These are phyloP conservation scores for Embidobia sp. DNA, from an alignment of 2,888 invertebrate genomes.

Conservation along the genomic window DNA sequence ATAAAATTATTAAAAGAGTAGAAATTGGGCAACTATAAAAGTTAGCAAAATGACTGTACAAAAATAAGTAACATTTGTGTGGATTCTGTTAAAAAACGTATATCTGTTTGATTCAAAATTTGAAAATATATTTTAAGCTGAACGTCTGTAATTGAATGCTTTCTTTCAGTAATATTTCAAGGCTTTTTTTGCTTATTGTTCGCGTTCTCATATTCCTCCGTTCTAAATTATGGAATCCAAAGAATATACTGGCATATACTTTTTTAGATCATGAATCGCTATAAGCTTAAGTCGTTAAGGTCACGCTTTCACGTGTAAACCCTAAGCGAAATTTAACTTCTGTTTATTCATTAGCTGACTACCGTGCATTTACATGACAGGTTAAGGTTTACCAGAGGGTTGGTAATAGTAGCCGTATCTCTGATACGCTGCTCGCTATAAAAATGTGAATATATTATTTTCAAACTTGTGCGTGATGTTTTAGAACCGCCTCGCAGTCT, in stretches of 20 bases:
- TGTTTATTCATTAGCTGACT: conserved; percentile 80
- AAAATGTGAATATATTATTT: conserved; percentile 81
- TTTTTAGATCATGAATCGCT: conserved; percentile 72
- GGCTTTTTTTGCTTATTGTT: neutral
- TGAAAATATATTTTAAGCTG: too few species aligned
- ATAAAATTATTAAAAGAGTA: conserved; percentile 5
- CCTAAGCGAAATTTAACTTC: conserved; percentile 79
- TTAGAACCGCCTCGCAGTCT: conserved; percentile 67
- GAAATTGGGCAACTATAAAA: too few species aligned
- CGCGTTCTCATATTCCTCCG: neutral
- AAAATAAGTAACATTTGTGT: conserved; percentile 6
- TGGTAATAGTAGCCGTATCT: conserved; percentile 74
- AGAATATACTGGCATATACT: conserved; percentile 20
- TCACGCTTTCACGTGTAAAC: conserved; percentile 80
- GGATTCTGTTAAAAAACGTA: conserved; percentile 15
- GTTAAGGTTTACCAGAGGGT: conserved; percentile 66
- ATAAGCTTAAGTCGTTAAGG: conserved; percentile 75
- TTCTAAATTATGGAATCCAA: conserved; percentile 41
- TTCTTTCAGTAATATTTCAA: too few species aligned
- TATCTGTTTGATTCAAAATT: neutral
- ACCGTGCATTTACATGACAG: conserved; percentile 76
- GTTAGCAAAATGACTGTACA: conserved; percentile 17
- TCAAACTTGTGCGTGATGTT: conserved; percentile 78
- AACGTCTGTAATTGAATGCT: too few species aligned
- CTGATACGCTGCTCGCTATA: conserved; percentile 80